Base-by-base conservation (phyloP, 2,888 invertebrate genomes). In the Carabus problematicus region DNA sequence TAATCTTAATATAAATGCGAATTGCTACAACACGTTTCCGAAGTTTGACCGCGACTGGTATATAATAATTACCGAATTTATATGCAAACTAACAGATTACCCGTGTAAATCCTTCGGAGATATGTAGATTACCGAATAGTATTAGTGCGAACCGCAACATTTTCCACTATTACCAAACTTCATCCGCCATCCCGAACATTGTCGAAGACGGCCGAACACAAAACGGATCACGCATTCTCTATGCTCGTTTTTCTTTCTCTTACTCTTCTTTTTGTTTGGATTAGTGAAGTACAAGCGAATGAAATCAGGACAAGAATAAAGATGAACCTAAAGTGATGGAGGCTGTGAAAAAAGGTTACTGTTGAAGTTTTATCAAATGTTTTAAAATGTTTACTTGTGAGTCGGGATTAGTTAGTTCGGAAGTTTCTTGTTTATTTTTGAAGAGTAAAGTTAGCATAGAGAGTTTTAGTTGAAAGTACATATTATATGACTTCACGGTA, bases 51-150 rank as follows among this genome's bases (percentile, higher is more conserved):
- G 6, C 59, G 66, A n/a, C 59, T 47, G 8, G 12, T 47, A 47
- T 29, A 64, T 66, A 66, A 66, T 66, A 66, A 66, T 66, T 66
- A 66, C 56, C 59, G 41, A 66, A 66, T 66, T 66, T 66, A 66
- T 66, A 66, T 66, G 66, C 66, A 66, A 66, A 66, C 66, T 66
- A 66, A 66, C 59, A 59, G 66, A 66, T 66, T 66, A 66, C 59
- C 49, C 40, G 47, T 59, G 66, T 59, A 66, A 66, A 66, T 66
- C 66, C 66, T 58, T 59, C 58, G 59, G 59, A 66, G 66, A 66
- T 66, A 66, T 66, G 66, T 41, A 66, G 66, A 66, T 66, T 66
- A 66, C 59, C 59, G 66, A 9, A 40, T 16, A 49, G 59, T 59
- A 66, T 66, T 66, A 66, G 41, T n/a, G 4, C 43, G 12, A n/a